Percentiles rank a stretch among this genome's conserved stretches.
These are phyloP conservation scores for Harpagoxenus sublaevis DNA, from an alignment of 2,888 invertebrate genomes.

Conservation along the genomic window DNA sequence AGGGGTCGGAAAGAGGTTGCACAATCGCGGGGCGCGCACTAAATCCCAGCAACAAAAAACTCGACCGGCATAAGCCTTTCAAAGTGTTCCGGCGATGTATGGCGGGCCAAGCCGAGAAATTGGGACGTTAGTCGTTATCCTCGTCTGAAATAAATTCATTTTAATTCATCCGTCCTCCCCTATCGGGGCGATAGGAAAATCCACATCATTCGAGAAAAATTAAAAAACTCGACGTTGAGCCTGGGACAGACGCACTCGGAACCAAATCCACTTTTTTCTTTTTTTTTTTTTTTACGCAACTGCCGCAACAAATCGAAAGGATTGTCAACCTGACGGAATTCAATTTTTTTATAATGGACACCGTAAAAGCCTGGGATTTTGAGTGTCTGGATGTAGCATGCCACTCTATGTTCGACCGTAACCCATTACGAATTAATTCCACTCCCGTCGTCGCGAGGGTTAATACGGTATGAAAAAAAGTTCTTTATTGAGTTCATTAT, in stretches of 20 bases:
- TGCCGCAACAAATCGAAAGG: slow-evolving; percentile 44
- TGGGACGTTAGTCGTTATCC: slow-evolving; percentile 41
- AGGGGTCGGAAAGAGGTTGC: slow-evolving; percentile 32
- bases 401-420: slow-evolving; percentile 11
- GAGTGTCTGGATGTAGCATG: slow-evolving; percentile 10
- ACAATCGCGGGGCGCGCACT: slow-evolving; percentile 50
- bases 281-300: slow-evolving; percentile 24
- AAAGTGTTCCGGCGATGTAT: slow-evolving; percentile 44
- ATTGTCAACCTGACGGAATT: slow-evolving; percentile 47
- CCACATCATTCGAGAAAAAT: slow-evolving; percentile 25
- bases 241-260: slow-evolving; percentile 11
- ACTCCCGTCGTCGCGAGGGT: slow-evolving; percentile 18
- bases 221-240: slow-evolving; percentile 19
- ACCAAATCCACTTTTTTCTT: slow-evolving; percentile 5
- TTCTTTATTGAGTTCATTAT: slow-evolving; percentile 46
- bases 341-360: slow-evolving; percentile 52
- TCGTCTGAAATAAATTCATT: slow-evolving; percentile 35
- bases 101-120: slow-evolving; percentile 34
- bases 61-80: slow-evolving; percentile 48
- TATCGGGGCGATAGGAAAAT: not conserved
- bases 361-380: slow-evolving; percentile 41
- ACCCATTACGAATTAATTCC: slow-evolving; percentile 40
- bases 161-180: slow-evolving; percentile 14
- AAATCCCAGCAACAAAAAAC: slow-evolving; percentile 49
- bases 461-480: slow-evolving; percentile 19